These are phyloP conservation scores for Synodontis membranacea DNA, from an alignment of 2,113 vertebrate genomes.

Conservation along the genomic window DNA sequence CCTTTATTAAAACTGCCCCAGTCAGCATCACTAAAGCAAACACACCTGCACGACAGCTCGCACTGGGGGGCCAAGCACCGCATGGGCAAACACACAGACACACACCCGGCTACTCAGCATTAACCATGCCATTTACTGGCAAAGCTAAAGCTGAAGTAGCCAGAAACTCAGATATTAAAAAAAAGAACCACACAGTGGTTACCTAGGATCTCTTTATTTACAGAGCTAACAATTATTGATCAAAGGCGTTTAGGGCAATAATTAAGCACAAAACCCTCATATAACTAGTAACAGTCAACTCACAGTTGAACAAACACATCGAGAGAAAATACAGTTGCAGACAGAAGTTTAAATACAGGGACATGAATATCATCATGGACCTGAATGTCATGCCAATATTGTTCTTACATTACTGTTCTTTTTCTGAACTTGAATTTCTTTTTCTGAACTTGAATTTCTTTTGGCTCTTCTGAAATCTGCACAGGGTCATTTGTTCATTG, in stretches of 20 bases:
- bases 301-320: background rate
- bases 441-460: too few relatives aligned
- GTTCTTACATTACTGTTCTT: too few relatives aligned
- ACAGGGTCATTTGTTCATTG: too few relatives aligned
- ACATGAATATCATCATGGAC: too few relatives aligned
- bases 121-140: background rate
- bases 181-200: background rate
- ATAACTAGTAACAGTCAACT: background rate
- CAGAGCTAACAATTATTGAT: background rate
- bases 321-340: background rate
- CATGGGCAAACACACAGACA: background rate
- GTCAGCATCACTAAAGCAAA: slow-evolving; percentile 7
- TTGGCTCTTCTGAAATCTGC: too few relatives aligned
- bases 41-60: background rate
- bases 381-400: too few relatives aligned
- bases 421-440: too few relatives aligned
- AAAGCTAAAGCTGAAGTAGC: background rate
- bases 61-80: background rate
- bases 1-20: background rate
- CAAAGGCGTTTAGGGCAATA: background rate
- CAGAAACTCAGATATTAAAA: background rate
- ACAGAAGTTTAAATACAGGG: too few relatives aligned
- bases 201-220: background rate
- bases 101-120: background rate
- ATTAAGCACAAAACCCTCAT: background rate